phyloP scores from a whole-genome alignment of 2,797 vertebrate genomes.

The Cephalopachus bancanus region DNA sequence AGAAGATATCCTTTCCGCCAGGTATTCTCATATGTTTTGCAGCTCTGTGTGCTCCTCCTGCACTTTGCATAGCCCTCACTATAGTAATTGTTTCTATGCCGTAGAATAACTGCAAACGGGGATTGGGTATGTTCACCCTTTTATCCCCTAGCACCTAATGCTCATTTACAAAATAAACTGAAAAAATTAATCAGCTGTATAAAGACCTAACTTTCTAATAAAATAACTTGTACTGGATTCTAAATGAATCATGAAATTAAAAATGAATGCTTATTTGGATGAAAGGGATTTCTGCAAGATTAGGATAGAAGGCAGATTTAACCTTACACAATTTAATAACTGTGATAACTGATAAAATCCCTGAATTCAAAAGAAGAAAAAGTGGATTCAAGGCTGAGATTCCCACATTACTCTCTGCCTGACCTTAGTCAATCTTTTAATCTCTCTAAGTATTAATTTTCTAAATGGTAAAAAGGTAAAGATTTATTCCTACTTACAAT shows the following conservation, averaged over 20 bases:
- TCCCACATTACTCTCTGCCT: not conserved
- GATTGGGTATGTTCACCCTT: not conserved
- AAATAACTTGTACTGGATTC: conserved; percentile 29
- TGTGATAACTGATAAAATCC: conserved; percentile 46
- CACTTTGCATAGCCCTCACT: not conserved
- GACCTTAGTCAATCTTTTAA: conserved; percentile 65
- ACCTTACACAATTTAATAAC: conserved; percentile 63
- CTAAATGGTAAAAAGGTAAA: conserved; percentile 56
- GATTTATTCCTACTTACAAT: conserved; percentile 46
- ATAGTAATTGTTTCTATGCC: not conserved
- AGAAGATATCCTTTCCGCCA: accelerated
- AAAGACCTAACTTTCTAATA: conserved; percentile 51
- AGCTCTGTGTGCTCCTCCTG: not conserved
- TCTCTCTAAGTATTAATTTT: conserved; percentile 67
- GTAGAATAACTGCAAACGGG: not conserved
- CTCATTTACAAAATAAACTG: conserved; percentile 15
- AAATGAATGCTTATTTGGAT: conserved; percentile 69
- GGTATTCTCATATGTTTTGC: accelerated
- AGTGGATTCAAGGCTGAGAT: conserved; percentile 58
- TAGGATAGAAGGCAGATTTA: conserved; percentile 58
- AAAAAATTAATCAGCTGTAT: conserved; percentile 37
- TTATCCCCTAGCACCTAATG: not conserved
- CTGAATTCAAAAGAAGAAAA: conserved; percentile 42
- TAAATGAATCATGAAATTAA: conserved; percentile 72
- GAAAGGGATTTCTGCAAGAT: conserved; percentile 64